A percentile compares a stretch with the other conserved stretches of the same genome.
phyloP scores from a whole-genome alignment of 1,140 invertebrate genomes.

The Dryas iulia region DNA sequence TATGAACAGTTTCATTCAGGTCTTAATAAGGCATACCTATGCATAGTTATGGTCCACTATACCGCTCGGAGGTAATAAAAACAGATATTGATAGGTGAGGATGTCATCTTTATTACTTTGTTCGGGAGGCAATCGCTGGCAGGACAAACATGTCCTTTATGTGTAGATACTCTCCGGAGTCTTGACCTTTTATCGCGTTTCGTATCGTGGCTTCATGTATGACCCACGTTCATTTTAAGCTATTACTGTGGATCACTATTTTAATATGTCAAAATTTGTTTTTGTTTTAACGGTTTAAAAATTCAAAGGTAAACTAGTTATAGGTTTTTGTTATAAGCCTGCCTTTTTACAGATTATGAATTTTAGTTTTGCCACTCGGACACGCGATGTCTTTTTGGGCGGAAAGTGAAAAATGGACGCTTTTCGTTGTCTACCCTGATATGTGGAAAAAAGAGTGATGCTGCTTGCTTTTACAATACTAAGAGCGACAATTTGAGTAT shows the following conservation, averaged over 20 bases:
- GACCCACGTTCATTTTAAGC: constrained; percentile 43
- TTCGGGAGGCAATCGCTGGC: constrained; percentile 35
- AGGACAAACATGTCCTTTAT: constrained; percentile 60
- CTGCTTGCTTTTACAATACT: no score
- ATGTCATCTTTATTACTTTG: constrained; percentile 44
- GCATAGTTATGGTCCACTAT: background rate
- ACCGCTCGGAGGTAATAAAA: constrained; percentile 21
- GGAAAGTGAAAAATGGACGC: no score
- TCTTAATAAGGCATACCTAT: constrained; percentile 23
- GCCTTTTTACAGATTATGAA: no score
- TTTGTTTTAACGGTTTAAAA: no score
- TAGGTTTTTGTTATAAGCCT: background rate
- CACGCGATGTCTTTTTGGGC: no score
- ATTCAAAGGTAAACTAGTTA: no score
- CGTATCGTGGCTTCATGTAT: constrained; percentile 44
- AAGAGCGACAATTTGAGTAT: no score
- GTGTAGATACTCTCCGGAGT: constrained; percentile 54
- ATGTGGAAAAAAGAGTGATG: no score
- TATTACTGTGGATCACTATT: constrained; percentile 16
- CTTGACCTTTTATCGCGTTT: constrained; percentile 62
- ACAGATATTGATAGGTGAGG: constrained; percentile 32
- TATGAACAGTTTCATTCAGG: constrained; percentile 20
- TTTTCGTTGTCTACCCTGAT: no score
- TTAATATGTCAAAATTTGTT: background rate
- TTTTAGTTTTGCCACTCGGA: no score